Percentiles rank a stretch among this genome's conserved stretches.
These are phyloP conservation scores for Actias luna DNA, from an alignment of 2,888 invertebrate species.

Conservation along the genomic window DNA sequence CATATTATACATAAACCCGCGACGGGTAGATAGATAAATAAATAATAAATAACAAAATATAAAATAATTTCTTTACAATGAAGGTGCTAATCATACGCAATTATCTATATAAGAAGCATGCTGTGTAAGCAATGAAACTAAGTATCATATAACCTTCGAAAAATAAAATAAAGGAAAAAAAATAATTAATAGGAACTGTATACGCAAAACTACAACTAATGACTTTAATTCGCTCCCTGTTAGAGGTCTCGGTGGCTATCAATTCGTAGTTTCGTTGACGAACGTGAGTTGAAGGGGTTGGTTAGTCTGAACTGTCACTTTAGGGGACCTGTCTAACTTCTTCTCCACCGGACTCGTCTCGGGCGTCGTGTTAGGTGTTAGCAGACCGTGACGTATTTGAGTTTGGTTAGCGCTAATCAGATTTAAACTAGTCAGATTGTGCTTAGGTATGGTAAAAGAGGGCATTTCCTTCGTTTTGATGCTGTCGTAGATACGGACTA, in stretches of 20 bases:
- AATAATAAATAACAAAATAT: background rate
- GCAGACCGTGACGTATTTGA: constrained; percentile 55
- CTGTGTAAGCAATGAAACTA: constrained; percentile 42
- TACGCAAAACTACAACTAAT: constrained; percentile 54
- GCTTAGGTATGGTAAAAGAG: constrained; percentile 68
- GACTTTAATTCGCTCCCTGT: constrained; percentile 58
- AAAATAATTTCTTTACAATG: constrained; percentile 29
- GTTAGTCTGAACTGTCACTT: constrained; percentile 56
- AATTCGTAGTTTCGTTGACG: constrained; percentile 40
- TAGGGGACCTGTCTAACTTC: constrained; percentile 55
- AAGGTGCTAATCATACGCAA: constrained; percentile 30
- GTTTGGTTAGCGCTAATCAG: constrained; percentile 45
- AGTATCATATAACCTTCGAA: constrained; percentile 22
- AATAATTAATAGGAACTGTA: constrained; percentile 64
- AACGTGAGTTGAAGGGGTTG: constrained; percentile 38
- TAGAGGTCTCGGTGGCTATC: constrained; percentile 18
- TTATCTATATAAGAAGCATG: constrained; percentile 34
- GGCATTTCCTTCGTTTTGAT: constrained; percentile 64
- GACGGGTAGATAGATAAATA: background rate
- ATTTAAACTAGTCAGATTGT: constrained; percentile 55
- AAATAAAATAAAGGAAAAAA: constrained; percentile 22
- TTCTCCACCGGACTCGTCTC: constrained; percentile 59
- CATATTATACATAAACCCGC: background rate
- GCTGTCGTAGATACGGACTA: constrained; percentile 71
- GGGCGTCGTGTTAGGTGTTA: constrained; percentile 78